phyloP scores from a whole-genome alignment of 2,888 invertebrate genomes.

The Euphydryas editha region DNA sequence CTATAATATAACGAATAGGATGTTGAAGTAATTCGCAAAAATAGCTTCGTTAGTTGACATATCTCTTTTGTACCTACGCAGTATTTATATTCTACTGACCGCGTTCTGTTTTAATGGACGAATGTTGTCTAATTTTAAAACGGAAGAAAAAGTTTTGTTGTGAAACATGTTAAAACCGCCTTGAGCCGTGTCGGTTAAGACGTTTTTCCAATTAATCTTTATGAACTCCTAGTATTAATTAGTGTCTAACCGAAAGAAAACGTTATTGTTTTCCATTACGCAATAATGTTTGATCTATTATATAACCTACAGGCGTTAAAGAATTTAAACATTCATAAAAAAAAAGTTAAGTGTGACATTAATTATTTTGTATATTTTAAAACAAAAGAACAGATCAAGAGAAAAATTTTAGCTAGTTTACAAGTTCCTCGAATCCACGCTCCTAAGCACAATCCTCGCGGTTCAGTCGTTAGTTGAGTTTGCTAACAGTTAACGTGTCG shows the following conservation, averaged over 20 bases:
- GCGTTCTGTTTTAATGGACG: constrained; percentile 53
- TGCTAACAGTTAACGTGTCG: constrained; percentile 61
- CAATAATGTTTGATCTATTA: constrained; percentile 1
- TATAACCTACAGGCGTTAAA: background rate
- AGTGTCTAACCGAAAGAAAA: constrained; percentile 10
- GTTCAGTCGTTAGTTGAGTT: constrained; percentile 64
- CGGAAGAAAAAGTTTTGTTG: constrained; percentile 44
- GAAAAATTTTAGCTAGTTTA: constrained; percentile 21
- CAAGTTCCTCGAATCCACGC: constrained; percentile 41
- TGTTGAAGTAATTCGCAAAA: constrained; percentile 39
- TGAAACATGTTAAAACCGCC: constrained; percentile 25
- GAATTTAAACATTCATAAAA: background rate
- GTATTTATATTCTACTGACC: constrained; percentile 57
- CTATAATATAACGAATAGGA: constrained; percentile 1
- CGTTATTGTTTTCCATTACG: constrained; percentile 7
- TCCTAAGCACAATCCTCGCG: constrained; percentile 32
- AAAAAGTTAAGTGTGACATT: background rate
- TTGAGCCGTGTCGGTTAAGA: constrained; percentile 5
- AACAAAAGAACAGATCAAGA: background rate
- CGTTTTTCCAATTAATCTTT: constrained; percentile 8
- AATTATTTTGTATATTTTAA: background rate
- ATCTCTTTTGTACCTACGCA: constrained; percentile 51
- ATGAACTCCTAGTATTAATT: constrained; percentile 10
- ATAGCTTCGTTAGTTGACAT: constrained; percentile 48
- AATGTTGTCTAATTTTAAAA: constrained; percentile 45